Evolutionary conservation across 2,888 invertebrate species (phyloP).

Genomic region (Deroplatys truncata): DNA sequence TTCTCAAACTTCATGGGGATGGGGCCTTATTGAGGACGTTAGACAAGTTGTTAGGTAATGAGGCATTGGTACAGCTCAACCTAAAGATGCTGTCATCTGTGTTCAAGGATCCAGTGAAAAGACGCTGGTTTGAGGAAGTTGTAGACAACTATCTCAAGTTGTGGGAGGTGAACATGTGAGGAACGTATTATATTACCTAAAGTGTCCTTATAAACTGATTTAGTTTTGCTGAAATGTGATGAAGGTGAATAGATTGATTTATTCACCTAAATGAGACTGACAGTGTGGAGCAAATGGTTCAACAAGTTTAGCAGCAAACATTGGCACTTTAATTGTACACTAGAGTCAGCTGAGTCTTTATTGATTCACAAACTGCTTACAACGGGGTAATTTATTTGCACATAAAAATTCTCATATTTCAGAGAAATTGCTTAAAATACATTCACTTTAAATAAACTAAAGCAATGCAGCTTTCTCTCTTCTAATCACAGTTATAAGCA

Average conservation of each 20-base stretch:
- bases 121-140: conserved; percentile 82
- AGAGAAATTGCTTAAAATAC: too few species aligned
- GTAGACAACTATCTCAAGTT: conserved; percentile 85
- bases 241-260: not conserved
- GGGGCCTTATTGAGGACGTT: conserved; percentile 64
- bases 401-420: too few species aligned
- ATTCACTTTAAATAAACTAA: too few species aligned
- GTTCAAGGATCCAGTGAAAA: conserved; percentile 69
- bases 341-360: not conserved
- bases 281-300: not conserved
- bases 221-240: not conserved
- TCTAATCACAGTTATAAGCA: too few species aligned
- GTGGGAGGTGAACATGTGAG: conserved; percentile 85
- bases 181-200: not conserved
- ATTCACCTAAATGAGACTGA: not conserved
- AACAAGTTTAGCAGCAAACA: not conserved
- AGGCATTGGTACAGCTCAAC: conserved; percentile 78
- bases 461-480: too few species aligned
- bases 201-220: not conserved
- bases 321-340: not conserved
- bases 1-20: conserved; percentile 78
- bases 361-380: not conserved
- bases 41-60: conserved; percentile 71
- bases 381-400: too few species aligned
- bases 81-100: conserved; percentile 73